Evolutionary conservation across 1,140 invertebrate species (phyloP), one percentile per base, ranked within the genome.

Genomic region (Panagrolaimus sp.): DNA sequence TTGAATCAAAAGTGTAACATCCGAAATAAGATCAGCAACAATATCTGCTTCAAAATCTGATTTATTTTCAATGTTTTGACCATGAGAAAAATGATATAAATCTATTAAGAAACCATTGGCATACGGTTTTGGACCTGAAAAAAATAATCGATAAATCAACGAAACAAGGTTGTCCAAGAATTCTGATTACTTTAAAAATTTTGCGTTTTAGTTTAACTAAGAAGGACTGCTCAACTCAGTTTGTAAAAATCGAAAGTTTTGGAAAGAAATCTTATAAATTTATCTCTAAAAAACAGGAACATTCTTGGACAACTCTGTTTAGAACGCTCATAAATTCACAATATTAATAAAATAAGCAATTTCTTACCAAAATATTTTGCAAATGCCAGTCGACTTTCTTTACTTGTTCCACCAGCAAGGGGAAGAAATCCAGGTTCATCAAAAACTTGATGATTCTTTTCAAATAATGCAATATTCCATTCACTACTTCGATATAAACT

Each of bases 21-120:
- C 44, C 5, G 38, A 15, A 10, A 72, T 24, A 28, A 72, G 52
- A 10, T 72, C 63, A 0, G 24, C 3, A 28, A 72, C 45, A 17
- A 68, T 67, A 43, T 73, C 67, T 17, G 21, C 52, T 17, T 71
- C 69, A 26, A 71, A 70, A 14, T 10, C n/a, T 17, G 67, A 44
- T 32, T 44, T 71, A 26, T 48, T 14, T 15, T 52, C 26, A 14
- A 48, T 65, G 4, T 47, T 15, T 17, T 47, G 24, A 45, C 47
- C 44, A 9, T 63, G 43, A 8, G 43, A 38, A 28, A 21, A 71
- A 15, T 47, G 21, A n/a, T 26, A 32, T 69, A 71, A 26, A 17
- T 71, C 67, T 14, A 71, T 46, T 38, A 28, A 43, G 32, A 71
- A 71, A 1, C 69, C 67, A 65, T n/a, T 47, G 6, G 46, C 69